Percentiles rank a stretch among this genome's conserved stretches.
phyloP scores from a whole-genome alignment of 2,797 vertebrate species.

The Valencia hispanica region DNA sequence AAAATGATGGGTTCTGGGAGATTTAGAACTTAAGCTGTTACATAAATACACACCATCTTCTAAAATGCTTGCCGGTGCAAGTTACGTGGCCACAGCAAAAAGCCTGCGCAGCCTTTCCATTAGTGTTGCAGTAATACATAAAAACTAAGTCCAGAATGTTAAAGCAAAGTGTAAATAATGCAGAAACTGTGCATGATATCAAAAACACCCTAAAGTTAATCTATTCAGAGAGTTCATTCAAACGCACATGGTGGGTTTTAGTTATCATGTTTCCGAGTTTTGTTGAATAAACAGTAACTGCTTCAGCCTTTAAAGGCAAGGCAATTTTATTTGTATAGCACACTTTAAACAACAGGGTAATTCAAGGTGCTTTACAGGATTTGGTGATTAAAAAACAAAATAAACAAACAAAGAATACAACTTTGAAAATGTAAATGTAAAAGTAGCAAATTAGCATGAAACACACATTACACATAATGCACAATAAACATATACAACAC shows the following conservation, averaged over 20 bases:
- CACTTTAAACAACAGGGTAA: no score
- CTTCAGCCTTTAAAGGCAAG: background rate
- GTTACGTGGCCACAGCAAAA: background rate
- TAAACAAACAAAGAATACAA: no score
- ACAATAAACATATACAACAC: no score
- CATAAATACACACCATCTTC: background rate
- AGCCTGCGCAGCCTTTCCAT: background rate
- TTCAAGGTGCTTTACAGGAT: no score
- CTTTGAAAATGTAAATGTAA: no score
- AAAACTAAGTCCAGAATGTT: background rate
- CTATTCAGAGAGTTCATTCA: background rate
- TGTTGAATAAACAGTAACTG: constrained; percentile 5
- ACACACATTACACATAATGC: no score
- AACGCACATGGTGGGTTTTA: background rate
- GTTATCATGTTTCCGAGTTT: constrained; percentile 6
- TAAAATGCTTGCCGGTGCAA: background rate
- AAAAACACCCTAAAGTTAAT: constrained; percentile 3
- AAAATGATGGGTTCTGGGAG: background rate
- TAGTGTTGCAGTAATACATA: constrained; percentile 1
- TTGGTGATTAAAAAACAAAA: no score
- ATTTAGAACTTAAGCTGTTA: background rate
- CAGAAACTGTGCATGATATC: background rate
- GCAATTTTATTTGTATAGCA: no score
- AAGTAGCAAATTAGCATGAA: no score
- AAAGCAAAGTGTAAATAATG: background rate